A percentile compares a stretch with the other conserved stretches of the same genome.
phyloP scores from a whole-genome alignment of 2,797 vertebrate genomes.

The Spinus pinus region DNA sequence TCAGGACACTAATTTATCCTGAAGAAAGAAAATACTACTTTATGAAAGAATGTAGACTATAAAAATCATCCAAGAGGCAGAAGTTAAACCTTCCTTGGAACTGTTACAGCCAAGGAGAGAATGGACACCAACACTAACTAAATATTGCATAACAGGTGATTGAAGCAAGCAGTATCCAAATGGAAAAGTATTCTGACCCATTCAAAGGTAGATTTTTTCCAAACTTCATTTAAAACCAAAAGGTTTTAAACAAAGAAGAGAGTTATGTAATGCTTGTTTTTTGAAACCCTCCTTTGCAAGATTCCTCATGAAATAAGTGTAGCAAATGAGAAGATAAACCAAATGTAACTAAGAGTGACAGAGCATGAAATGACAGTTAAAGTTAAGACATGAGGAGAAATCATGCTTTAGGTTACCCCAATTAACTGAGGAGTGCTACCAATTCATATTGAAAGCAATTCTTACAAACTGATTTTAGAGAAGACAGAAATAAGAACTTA shows the following conservation, averaged over 20 bases:
- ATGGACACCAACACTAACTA: background rate
- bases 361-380: background rate
- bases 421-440: background rate
- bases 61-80: constrained; percentile 42
- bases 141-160: constrained; percentile 18
- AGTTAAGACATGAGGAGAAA: background rate
- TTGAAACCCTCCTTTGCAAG: background rate
- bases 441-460: background rate
- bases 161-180: background rate
- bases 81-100: constrained; percentile 41
- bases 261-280: background rate
- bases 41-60: constrained; percentile 41
- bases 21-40: constrained; percentile 56
- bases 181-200: background rate
- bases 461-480: background rate
- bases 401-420: background rate
- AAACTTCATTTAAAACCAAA: background rate
- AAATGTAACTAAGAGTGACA: background rate
- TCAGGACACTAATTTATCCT: constrained; percentile 41
- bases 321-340: background rate
- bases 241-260: background rate
- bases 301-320: background rate
- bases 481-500: background rate
- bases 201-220: background rate
- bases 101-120: background rate